Percentiles rank a stretch among this genome's conserved stretches.
Evolutionary conservation across 2,113 vertebrate genomes (phyloP).

Genomic region (Rhadina sibilatrix): DNA sequence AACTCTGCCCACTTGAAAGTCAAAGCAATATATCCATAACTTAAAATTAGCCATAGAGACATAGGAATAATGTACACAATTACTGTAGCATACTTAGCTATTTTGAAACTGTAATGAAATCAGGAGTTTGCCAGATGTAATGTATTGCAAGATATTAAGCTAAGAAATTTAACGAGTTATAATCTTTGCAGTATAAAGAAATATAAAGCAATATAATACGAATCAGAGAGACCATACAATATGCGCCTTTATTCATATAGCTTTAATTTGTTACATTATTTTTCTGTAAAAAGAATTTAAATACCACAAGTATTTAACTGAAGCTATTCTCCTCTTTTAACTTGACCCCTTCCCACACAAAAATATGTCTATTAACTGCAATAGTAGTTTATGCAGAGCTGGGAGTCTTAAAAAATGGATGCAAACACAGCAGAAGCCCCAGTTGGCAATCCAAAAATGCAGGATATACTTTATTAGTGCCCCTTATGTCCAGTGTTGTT

Average conservation of each 20-base stretch:
- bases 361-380: neutral
- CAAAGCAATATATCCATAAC: neutral
- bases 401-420: neutral
- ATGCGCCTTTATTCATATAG: neutral
- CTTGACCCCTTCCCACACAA: neutral
- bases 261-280: neutral
- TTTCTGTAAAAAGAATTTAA: neutral
- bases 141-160: neutral
- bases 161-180: neutral
- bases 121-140: neutral
- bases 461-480: neutral
- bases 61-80: neutral
- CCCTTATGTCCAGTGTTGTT: neutral
- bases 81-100: neutral
- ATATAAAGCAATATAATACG: neutral
- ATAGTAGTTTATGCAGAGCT: neutral
- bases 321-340: neutral
- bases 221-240: neutral
- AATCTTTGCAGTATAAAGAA: neutral
- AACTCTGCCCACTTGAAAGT: constrained; percentile 13
- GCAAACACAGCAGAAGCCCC: neutral
- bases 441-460: neutral
- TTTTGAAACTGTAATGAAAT: constrained; percentile 11
- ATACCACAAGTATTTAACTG: neutral
- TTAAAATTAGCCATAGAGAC: constrained; percentile 13